Conservation (phyloP, 2,797 vertebrate genomes). For the Pempheris klunzingeri region DNA sequence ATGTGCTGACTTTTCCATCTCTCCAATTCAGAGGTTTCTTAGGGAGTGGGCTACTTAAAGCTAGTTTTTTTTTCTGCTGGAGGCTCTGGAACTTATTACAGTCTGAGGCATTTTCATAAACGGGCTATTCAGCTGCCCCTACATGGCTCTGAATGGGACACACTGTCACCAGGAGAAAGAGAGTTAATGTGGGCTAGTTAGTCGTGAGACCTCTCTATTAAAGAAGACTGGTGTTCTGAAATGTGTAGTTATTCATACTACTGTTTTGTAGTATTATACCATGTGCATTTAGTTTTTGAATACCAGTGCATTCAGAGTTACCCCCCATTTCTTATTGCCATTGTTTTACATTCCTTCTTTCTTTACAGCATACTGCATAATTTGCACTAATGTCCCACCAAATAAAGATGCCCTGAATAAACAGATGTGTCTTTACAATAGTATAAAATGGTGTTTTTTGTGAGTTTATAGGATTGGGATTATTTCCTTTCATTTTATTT, state of each 20-base stretch:
- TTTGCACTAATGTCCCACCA: background rate
- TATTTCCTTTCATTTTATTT: no score
- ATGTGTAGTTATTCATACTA: conserved; percentile 37
- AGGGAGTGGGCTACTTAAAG: conserved; percentile 77
- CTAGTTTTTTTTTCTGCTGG: conserved; percentile 60
- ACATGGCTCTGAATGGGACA: conserved; percentile 81
- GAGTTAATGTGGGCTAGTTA: conserved; percentile 79
- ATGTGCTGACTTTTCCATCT: conserved; percentile 83
- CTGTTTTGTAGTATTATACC: conserved; percentile 35
- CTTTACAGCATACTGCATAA: conserved; percentile 1
- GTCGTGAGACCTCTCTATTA: conserved; percentile 69
- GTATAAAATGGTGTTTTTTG: conserved; percentile 19
- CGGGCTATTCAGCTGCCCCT: conserved; percentile 82
- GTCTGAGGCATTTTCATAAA: conserved; percentile 84
- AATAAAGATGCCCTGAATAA: background rate
- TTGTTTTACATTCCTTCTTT: conserved; percentile 21
- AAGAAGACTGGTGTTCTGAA: conserved; percentile 52
- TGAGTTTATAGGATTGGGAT: background rate
- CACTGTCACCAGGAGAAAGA: conserved; percentile 81
- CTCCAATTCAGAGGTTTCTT: conserved; percentile 77
- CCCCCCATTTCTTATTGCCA: background rate
- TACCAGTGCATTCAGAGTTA: background rate
- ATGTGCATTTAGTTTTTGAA: conserved; percentile 22
- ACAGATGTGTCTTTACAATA: conserved; percentile 9
- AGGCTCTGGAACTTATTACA: conserved; percentile 87